Evolutionary conservation across 64 coral and sea anemone species (phyloP), one percentile per base, ranked within the genome.

Genomic region (Montipora sp.): DNA sequence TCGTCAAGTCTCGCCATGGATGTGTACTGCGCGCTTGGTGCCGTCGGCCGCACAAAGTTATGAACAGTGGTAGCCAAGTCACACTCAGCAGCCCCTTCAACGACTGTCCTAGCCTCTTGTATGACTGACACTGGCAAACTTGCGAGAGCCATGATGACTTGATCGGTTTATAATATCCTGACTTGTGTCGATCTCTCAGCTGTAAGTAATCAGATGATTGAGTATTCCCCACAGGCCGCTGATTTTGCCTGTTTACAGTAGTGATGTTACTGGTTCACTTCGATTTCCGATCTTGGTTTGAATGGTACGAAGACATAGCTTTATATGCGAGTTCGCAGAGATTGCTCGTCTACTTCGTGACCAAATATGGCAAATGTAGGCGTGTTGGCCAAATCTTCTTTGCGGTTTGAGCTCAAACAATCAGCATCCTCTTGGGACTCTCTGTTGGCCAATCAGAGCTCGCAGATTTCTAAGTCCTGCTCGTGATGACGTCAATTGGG

Each of bases 351-450:
- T 22, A 50, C 73, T 75, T 88, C 69, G 61, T 93, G 75, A 77
- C 91, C 91, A 88, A 65, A 93, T 93, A 93, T 83, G 91, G 91
- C 21, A 77, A 93, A 93, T 80, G 84, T 85, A 92, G 91, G 91
- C 83, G 91, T 93, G 91, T 87, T 72, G 84, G 79, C 86, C 87
- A 80, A 88, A 93, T 93, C 74, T 88, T 67, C 61, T 93, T 57
- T 93, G 91, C 86, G 71, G 86, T 93, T 36, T 88, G 44, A 16
- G 7, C 48, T 36, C 51, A 61, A 88, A 87, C 77, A 76, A 93
- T 80, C 63, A 8, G 21, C 51, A 77, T 73, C 74, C 90, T 61
- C 90, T 67, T 68, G 80, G 81, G 90, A 24, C 70, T 47, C 14
- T 7, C 16, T 23, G 24, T 79, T 6, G 79, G 48, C 91, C 91